These are phyloP conservation scores for Percina caprodes DNA, from an alignment of 2,113 vertebrate genomes.

Conservation along the genomic window DNA sequence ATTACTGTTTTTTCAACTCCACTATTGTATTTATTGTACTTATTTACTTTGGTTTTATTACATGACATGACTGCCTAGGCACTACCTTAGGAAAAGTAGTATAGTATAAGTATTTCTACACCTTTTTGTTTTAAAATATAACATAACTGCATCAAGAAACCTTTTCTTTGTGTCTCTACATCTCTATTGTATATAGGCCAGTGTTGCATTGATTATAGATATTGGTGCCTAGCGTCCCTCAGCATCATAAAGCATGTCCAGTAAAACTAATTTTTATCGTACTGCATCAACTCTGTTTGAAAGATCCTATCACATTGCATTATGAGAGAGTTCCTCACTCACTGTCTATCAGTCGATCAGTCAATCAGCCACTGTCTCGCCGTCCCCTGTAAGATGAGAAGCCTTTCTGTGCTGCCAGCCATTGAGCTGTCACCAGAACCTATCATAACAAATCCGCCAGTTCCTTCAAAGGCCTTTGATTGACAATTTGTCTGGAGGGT, in stretches of 20 bases:
- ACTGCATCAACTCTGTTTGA: slow-evolving; percentile 21
- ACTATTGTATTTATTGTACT: not conserved
- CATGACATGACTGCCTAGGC: not conserved
- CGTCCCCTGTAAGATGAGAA: slow-evolving; percentile 66
- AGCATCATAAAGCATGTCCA: not conserved
- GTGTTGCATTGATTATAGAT: slow-evolving; percentile 2
- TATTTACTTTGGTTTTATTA: not conserved
- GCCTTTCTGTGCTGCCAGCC: slow-evolving; percentile 47
- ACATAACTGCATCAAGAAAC: not conserved
- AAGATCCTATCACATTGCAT: slow-evolving; percentile 39
- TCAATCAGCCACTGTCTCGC: slow-evolving; percentile 50
- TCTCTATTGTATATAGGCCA: not conserved
- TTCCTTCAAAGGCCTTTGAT: slow-evolving; percentile 60
- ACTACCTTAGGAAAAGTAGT: not conserved
- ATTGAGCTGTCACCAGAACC: slow-evolving; percentile 67
- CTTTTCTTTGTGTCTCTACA: not conserved
- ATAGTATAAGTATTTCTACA: too few relatives aligned
- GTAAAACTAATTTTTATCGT: slow-evolving; percentile 14
- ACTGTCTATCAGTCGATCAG: slow-evolving; percentile 42
- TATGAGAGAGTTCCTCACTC: slow-evolving; percentile 46
- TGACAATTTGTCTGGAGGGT: slow-evolving; percentile 55
- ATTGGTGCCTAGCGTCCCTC: not conserved
- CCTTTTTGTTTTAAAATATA: not conserved
- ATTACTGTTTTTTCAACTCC: not conserved
- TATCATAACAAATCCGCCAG: slow-evolving; percentile 68